phyloP scores from a whole-genome alignment of 2,888 invertebrate species.

The Criorhina ranunculi region DNA sequence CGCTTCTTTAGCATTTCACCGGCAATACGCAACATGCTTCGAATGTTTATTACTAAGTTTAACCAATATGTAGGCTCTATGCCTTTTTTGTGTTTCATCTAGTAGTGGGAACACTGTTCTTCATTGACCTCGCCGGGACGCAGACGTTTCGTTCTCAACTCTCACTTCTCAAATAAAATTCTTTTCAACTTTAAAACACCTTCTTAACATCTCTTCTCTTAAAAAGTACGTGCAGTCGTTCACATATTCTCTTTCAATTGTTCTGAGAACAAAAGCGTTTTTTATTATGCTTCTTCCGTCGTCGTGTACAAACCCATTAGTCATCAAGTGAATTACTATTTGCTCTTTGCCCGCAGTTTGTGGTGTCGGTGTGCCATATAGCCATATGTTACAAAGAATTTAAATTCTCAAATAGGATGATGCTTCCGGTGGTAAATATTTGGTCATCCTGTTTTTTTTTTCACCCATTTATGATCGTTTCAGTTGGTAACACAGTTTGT shows the following conservation, averaged over 20 bases:
- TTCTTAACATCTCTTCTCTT: constrained; percentile 29
- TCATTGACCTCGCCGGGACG: background rate
- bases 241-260: constrained; percentile 13
- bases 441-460: constrained; percentile 40
- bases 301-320: constrained; percentile 34
- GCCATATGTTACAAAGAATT: constrained; percentile 44
- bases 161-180: background rate
- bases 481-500: constrained; percentile 25
- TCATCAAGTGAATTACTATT: constrained; percentile 49
- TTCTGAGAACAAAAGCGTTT: constrained; percentile 23
- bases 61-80: no score
- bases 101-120: constrained; percentile 24
- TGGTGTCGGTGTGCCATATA: constrained; percentile 13
- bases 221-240: no score
- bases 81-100: background rate
- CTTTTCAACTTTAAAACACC: background rate
- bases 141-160: no score
- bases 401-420: constrained; percentile 43
- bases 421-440: constrained; percentile 64
- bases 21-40: no score
- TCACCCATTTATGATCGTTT: constrained; percentile 11
- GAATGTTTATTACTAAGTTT: no score
- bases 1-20: no score
- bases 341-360: constrained; percentile 2
- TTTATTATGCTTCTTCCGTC: background rate